Conservation (phyloP, 2,888 invertebrate genomes). For the Imbricaverruca yamaguchii region DNA sequence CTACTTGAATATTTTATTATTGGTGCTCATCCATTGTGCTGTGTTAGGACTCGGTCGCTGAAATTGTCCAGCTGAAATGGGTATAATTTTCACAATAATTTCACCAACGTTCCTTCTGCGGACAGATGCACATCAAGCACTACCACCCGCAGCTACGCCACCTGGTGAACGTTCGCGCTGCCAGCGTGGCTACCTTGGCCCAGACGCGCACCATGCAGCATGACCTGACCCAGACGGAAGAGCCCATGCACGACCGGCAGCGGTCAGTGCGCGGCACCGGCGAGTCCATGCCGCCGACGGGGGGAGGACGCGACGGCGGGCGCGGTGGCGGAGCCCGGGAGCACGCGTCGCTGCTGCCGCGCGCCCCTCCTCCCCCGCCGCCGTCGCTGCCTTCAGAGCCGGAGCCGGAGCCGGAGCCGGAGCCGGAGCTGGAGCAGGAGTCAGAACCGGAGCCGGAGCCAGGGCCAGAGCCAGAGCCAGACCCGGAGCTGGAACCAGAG, state of each 20-base stretch:
- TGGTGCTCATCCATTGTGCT: too few relatives aligned
- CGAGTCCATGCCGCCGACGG: not conserved
- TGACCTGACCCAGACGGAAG: conserved; percentile 40
- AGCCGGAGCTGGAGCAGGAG: too few relatives aligned
- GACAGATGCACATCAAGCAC: conserved; percentile 81
- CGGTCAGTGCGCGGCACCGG: not conserved
- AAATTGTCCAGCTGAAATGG: too few relatives aligned
- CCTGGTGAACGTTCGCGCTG: conserved; percentile 63
- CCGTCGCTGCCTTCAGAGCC: not conserved
- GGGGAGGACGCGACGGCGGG: not conserved
- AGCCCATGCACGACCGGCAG: conserved; percentile 25
- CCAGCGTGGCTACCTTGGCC: conserved; percentile 77
- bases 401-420: not conserved
- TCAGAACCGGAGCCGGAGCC: not conserved
- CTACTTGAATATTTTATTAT: too few relatives aligned
- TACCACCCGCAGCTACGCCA: conserved; percentile 76
- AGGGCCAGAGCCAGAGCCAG: not conserved
- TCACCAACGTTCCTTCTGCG: too few relatives aligned
- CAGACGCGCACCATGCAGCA: conserved; percentile 66
- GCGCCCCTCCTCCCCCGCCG: not conserved
- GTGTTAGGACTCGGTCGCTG: too few relatives aligned
- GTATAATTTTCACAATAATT: too few relatives aligned
- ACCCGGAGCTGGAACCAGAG: not conserved
- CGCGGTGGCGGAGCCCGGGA: not conserved
- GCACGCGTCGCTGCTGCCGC: not conserved